Percentiles rank a stretch among this genome's conserved stretches.
Evolutionary conservation across 2,797 vertebrate species (phyloP).

Genomic region (Sebastiscus tertius): DNA sequence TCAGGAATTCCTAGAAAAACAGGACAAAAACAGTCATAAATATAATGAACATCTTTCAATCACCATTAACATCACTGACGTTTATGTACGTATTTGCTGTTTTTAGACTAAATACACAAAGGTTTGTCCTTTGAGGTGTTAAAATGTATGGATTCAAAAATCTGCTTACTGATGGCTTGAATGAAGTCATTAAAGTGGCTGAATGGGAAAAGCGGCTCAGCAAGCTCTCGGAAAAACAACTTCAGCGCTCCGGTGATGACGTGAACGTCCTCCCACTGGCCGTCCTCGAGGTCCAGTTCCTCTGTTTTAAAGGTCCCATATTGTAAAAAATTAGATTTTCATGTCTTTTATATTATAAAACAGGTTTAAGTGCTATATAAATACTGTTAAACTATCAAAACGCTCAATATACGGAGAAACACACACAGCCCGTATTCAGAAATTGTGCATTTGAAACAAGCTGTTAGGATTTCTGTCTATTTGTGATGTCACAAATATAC

Average conservation of each 20-base stretch:
- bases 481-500: too few relatives aligned
- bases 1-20: slow-evolving; percentile 85
- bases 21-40: neutral
- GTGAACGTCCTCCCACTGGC: slow-evolving; percentile 94
- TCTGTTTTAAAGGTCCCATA: slow-evolving; percentile 75
- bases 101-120: neutral
- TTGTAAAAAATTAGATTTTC: too few relatives aligned
- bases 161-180: slow-evolving; percentile 67
- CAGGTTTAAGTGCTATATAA: too few relatives aligned
- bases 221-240: slow-evolving; percentile 94
- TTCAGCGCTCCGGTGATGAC: slow-evolving; percentile 95
- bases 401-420: too few relatives aligned
- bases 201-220: slow-evolving; percentile 92
- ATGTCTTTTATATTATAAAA: too few relatives aligned
- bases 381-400: rapidly evolving
- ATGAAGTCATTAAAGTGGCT: slow-evolving; percentile 88
- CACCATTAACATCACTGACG: neutral
- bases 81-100: neutral
- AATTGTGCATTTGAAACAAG: too few relatives aligned
- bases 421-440: too few relatives aligned
- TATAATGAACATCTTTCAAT: neutral
- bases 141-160: neutral
- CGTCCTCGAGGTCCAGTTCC: slow-evolving; percentile 91
- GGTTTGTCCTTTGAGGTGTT: neutral
- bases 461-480: too few relatives aligned